Percentiles rank a stretch among this genome's conserved stretches.
Conservation (phyloP, 1,140 invertebrate species). For the Charaxes varanes region DNA sequence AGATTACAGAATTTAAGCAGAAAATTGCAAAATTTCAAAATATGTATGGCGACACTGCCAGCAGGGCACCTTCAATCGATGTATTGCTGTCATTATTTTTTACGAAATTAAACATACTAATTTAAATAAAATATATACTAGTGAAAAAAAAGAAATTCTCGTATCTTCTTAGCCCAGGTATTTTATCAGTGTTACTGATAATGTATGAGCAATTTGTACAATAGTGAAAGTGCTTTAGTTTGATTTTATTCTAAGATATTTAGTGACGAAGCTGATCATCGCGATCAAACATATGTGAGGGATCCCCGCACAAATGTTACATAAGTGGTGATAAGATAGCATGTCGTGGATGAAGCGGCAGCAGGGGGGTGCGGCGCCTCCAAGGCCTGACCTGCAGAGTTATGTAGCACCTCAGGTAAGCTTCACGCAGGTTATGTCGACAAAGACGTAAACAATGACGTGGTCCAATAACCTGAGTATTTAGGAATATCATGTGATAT, state of each 20-base stretch:
- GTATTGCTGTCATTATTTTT: conserved; percentile 60
- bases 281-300: conserved; percentile 56
- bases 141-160: conserved; percentile 1
- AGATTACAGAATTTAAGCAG: too few species aligned
- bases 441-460: conserved; percentile 63
- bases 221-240: conserved; percentile 60
- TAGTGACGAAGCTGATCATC: conserved; percentile 63
- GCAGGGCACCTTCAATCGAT: conserved; percentile 74
- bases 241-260: conserved; percentile 44
- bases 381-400: conserved; percentile 37
- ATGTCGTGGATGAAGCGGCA: conserved; percentile 72
- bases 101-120: conserved; percentile 28
- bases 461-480: conserved; percentile 27
- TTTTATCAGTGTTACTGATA: conserved; percentile 6
- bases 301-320: conserved; percentile 57
- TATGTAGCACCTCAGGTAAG: conserved; percentile 48
- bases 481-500: conserved; percentile 16
- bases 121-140: conserved; percentile 8
- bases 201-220: conserved; percentile 13
- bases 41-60: conserved; percentile 61
- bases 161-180: conserved; percentile 1
- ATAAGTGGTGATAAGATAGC: conserved; percentile 49
- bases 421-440: conserved; percentile 37
- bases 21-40: conserved; percentile 2
- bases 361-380: conserved; percentile 43